Evolutionary conservation across 2,113 vertebrate species (phyloP).

Genomic region (human): DNA sequence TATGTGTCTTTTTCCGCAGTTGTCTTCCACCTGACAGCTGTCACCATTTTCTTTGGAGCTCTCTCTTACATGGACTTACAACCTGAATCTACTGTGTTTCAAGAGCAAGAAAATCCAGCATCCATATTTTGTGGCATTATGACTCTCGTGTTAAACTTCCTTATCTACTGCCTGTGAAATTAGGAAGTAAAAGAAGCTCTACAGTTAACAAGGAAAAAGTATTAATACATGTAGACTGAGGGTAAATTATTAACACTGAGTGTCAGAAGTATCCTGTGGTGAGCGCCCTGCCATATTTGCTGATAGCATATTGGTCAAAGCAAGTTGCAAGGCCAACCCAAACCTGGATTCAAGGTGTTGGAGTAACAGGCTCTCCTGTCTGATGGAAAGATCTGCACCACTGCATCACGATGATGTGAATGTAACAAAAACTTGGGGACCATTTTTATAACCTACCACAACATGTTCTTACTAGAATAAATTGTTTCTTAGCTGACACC

Average conservation of each 20-base stretch:
- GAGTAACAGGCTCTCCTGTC: neutral
- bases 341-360: neutral
- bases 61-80: neutral
- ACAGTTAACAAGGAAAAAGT: neutral
- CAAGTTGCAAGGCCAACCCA: neutral
- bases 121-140: neutral
- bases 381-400: neutral
- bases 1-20: constrained; percentile 31
- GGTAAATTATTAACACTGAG: neutral
- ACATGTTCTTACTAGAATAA: neutral
- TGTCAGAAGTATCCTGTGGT: neutral
- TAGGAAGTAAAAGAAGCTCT: neutral
- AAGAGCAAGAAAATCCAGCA: neutral
- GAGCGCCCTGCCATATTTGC: neutral
- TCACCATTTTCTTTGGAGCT: neutral
- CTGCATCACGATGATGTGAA: neutral
- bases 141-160: neutral
- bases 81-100: neutral
- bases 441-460: neutral
- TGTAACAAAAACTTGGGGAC: neutral
- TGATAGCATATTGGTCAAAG: neutral
- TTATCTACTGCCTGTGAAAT: neutral
- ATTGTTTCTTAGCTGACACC: neutral
- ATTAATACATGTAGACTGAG: neutral
- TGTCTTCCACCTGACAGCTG: constrained; percentile 24